Evolutionary conservation across 2,797 vertebrate genomes (phyloP), one percentile per base, ranked within the genome.

Genomic region (Hafferia zeledoni): DNA sequence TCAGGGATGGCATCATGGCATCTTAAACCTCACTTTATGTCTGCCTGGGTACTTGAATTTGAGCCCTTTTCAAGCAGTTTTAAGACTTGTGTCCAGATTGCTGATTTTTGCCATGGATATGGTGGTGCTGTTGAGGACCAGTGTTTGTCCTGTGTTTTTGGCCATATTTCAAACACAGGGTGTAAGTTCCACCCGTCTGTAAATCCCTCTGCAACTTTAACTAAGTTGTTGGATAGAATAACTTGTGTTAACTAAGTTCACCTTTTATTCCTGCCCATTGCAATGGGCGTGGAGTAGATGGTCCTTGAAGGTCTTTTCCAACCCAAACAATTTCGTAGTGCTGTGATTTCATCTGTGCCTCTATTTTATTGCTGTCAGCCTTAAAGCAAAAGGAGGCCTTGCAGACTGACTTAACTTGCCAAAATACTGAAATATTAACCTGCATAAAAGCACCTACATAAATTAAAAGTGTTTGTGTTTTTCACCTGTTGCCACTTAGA

Each of bases 71-170:
- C 8, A 5, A 47, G 30, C 12, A 44, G 2, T 81, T 16, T 27
- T 41, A 71, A 23, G 31, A 10, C 10, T 46, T 74, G 9, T 35
- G 11, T 39, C 15, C 50, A 52, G 11, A 41, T 71, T 87, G 56
- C 10, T 5, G 9, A 0, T 19, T 17, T 79, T 52, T 85, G 55
- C 43, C 10, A 25, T 0, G 0, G 41, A 64, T 47, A 31, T 0
- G 0, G 50, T 57, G 33, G 3, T 70, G 35, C 8, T 74, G 5
- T 8, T 76, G 75, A 91, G 55, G 33, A 3, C 35, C 55, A 9
- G n/a, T 31, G 55, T 77, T 77, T 70, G 28, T 67, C n/a, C 23
- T 65, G 12, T 46, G 50, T 1, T 61, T 75, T 44, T 60, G 71
- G 28, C 86, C 9, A 0, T 44, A 33, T 83, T 93, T 93, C 72